phyloP scores from a whole-genome alignment of 2,113 vertebrate genomes.

The Cnemophilus loriae region DNA sequence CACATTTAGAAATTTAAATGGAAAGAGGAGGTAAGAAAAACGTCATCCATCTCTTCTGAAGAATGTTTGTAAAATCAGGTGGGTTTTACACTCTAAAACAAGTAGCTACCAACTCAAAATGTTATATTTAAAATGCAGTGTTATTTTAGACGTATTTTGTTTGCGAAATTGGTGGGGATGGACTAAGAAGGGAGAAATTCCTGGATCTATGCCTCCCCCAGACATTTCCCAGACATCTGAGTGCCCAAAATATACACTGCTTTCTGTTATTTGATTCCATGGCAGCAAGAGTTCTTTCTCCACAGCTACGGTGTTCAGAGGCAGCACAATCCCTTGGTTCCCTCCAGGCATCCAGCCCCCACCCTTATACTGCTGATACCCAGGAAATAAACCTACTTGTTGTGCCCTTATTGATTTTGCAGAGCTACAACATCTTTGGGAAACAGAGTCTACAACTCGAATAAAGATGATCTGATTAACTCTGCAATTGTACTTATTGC shows the following conservation, averaged over 20 bases:
- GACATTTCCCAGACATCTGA: neutral
- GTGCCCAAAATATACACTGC: neutral
- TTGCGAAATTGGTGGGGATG: neutral
- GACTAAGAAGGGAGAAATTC: neutral
- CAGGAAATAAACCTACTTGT: neutral
- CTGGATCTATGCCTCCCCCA: neutral
- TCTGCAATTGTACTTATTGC: constrained; percentile 52
- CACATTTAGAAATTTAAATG: neutral
- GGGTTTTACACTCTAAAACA: neutral
- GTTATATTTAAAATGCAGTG: neutral
- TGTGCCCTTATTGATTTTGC: neutral
- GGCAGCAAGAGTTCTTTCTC: neutral
- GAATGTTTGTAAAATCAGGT: neutral
- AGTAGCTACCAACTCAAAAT: neutral
- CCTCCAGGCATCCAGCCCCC: neutral
- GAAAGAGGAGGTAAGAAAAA: neutral
- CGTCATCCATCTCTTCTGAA: neutral
- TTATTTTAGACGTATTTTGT: neutral
- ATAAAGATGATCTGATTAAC: constrained; percentile 56
- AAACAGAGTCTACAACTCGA: neutral
- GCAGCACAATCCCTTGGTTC: neutral
- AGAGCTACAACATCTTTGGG: neutral
- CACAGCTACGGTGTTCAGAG: neutral
- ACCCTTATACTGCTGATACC: neutral
- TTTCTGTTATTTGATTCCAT: neutral